Evolutionary conservation across 92 coral and sea anemone genomes (phyloP), one percentile per base, ranked within the genome.

Genomic region (Siderastrea radians): DNA sequence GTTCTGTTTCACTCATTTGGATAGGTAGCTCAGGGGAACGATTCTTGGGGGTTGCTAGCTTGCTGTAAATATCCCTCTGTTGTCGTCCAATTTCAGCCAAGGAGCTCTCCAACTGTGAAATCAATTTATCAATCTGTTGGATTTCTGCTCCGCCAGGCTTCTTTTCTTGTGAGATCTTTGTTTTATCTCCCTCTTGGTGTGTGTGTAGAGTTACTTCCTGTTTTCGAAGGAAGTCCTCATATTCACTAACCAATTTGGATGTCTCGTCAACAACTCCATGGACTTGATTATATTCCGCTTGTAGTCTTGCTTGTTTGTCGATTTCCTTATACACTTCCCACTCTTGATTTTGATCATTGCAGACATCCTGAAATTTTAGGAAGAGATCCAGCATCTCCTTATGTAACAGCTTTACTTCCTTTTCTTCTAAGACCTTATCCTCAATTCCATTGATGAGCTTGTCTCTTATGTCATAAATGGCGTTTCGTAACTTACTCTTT

Each of bases 401-500:
- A 52, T 54, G 50, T 26, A 60, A 54, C 68, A 58, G 6, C 53
- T 53, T 78, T 55, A 67, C 48, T 46, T 10, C 9, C 48, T 58
- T 67, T n/a, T 46, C 67, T 5, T 58, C 82, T 16, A 58, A 54
- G 26, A 44, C 26, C 38, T 58, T 58, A 17, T 58, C 82, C 62
- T 78, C 82, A 58, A 78, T 78, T 78, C 51, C 82, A 78, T 15
- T 59, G 68, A 57, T n/a, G 63, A 78, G 67, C 8, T 78, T 11
- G 48, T 60, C 82, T 58, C 15, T n/a, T n/a, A n/a, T 58, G 48
- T 78, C 82, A 38, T 78, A 78, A 9, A 78, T 78, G 6, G 70
- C 69, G 10, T 9, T 54, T 58, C 38, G 48, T 48, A 78, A 8
- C 70, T 54, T 78, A 13, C 57, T 78, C 68, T 78, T 78, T 50